Conservation (phyloP, 2,888 invertebrate genomes). For the Podotricha telesiphe region DNA sequence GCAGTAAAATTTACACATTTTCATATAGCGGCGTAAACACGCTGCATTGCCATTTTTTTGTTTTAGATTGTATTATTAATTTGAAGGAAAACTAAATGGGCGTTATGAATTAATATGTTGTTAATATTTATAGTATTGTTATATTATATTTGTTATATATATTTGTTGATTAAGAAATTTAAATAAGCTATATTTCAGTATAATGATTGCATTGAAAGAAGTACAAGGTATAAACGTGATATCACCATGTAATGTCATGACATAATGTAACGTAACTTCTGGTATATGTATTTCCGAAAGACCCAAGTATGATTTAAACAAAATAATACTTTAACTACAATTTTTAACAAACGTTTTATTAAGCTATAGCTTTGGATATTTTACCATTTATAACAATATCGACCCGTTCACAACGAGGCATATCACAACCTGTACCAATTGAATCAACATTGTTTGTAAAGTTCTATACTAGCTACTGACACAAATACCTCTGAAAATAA, state of each 20-base stretch:
- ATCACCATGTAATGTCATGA: slow-evolving; percentile 65
- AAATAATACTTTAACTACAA: slow-evolving; percentile 81
- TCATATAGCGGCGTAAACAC: slow-evolving; percentile 32
- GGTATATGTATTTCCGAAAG: slow-evolving; percentile 79
- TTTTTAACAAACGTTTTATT: slow-evolving; percentile 81
- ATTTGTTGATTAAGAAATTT: slow-evolving; percentile 59
- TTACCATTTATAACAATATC: slow-evolving; percentile 83
- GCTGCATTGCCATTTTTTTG: neutral
- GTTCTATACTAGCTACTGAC: slow-evolving; percentile 83
- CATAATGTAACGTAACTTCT: slow-evolving; percentile 54
- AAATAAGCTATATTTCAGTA: slow-evolving; percentile 66
- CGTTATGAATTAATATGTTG: slow-evolving; percentile 27
- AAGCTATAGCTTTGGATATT: slow-evolving; percentile 82
- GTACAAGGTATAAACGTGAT: slow-evolving; percentile 68
- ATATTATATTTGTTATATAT: slow-evolving; percentile 55
- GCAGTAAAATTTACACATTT: slow-evolving; percentile 50
- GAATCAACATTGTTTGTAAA: slow-evolving; percentile 84
- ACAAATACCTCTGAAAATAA: slow-evolving; percentile 81
- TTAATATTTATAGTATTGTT: slow-evolving; percentile 53
- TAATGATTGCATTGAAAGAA: slow-evolving; percentile 70
- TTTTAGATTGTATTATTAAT: neutral
- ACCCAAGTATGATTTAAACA: slow-evolving; percentile 76
- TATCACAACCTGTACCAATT: slow-evolving; percentile 84
- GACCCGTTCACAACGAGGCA: slow-evolving; percentile 83
- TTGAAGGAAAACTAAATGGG: slow-evolving; percentile 17